Conservation (phyloP, 2,113 vertebrate species). For the Catharus minimus region DNA sequence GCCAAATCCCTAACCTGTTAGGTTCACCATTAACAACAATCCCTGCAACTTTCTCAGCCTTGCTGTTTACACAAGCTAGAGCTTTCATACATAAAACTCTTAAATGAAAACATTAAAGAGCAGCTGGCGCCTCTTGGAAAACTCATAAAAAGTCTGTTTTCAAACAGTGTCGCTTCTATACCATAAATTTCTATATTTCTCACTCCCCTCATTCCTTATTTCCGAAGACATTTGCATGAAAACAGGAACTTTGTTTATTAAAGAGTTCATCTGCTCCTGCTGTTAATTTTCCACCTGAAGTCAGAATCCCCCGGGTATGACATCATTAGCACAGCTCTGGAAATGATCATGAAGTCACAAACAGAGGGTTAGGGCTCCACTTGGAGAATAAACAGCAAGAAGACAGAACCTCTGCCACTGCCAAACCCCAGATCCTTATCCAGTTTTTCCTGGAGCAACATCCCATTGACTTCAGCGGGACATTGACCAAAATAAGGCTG, state of each 20-base stretch:
- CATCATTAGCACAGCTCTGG: constrained; percentile 22
- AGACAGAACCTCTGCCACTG: constrained; percentile 15
- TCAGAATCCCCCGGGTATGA: background rate
- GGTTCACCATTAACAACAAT: constrained; percentile 28
- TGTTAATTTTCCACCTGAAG: constrained; percentile 49
- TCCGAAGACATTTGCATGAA: constrained; percentile 62
- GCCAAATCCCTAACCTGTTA: constrained; percentile 6
- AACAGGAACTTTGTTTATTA: constrained; percentile 50
- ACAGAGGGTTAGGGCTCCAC: constrained; percentile 4
- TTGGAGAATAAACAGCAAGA: background rate
- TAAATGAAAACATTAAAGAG: constrained; percentile 70
- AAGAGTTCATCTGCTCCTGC: constrained; percentile 56
- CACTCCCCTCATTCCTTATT: constrained; percentile 12
- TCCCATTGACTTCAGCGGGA: constrained; percentile 7
- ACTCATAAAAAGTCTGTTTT: constrained; percentile 69
- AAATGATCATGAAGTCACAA: constrained; percentile 53
- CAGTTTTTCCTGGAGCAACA: constrained; percentile 46
- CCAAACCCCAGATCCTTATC: constrained; percentile 43
- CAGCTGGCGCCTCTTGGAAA: constrained; percentile 71
- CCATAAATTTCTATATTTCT: constrained; percentile 56
- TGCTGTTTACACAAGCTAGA: constrained; percentile 58
- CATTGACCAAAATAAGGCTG: background rate
- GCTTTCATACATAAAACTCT: constrained; percentile 66
- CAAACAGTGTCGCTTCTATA: constrained; percentile 54
- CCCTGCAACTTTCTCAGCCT: constrained; percentile 44